Evolutionary conservation across 2,113 vertebrate species (phyloP), one percentile per base, ranked within the genome.

Genomic region (Paramormyrops kingsleyae): DNA sequence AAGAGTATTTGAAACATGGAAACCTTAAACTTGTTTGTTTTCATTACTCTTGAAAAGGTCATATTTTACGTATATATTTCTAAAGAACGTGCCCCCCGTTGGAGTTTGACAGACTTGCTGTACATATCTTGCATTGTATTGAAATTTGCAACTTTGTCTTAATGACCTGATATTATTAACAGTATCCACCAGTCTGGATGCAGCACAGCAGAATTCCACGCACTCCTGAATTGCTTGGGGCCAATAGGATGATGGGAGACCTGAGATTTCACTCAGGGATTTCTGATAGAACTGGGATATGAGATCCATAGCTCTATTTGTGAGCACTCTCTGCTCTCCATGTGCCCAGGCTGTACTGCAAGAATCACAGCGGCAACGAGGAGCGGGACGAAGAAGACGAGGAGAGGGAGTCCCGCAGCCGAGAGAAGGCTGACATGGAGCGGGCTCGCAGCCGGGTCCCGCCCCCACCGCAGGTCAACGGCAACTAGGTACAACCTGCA

Each of bases 291-390:
- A 39, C 70, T 35, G 31, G 27, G 27, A 39, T 88, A 59, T 24
- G 19, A 8, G 59, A 62, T 62, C 59, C 24, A n/a, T 1, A 17
- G 39, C 7, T 39, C 19, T 62, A 2, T 42, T 47, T 13, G 39
- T 66, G 35, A 66, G 27, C 15, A 12, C 17, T 2, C 5, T 59
- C 27, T n/a, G 66, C 70, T 83, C 19, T n/a, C 35, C 39, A 0
- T 46, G 2, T 89, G 49, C 44, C 21, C 92, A 99, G 99, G 94
- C 94, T 99, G 2, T 99, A 99, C 94, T 99, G 99, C 96, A 99
- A 99, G 97, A 99, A 99, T 94, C 99, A 99, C 96, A 99, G 99
- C 93, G 99, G 98, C 90, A 99, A 99, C 27, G 98, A 99, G 93
- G 98, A 99, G 94, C 95, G 99, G 92, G 99, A 99, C 92, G 99